Evolutionary conservation across 2,888 invertebrate species (phyloP).

Genomic region (Theodoxus fluviatilis): DNA sequence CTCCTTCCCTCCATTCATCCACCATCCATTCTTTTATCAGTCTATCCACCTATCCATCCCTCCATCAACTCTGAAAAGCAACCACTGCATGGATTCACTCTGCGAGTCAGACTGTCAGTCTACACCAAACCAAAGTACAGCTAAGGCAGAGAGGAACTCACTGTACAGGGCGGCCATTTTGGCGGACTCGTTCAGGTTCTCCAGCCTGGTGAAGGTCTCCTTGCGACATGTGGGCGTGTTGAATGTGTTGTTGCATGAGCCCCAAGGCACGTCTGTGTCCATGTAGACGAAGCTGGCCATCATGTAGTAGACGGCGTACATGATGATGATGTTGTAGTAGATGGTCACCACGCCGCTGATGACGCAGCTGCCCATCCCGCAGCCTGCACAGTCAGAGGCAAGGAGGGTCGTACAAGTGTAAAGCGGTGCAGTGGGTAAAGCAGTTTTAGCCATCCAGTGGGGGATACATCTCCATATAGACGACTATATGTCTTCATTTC

Average conservation of each 20-base stretch:
- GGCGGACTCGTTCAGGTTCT: slow-evolving; percentile 31
- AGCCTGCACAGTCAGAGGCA: slow-evolving; percentile 37
- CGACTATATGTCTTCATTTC: too few relatives aligned
- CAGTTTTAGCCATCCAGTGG: too few relatives aligned
- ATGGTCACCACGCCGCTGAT: slow-evolving; percentile 49
- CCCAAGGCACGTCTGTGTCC: slow-evolving; percentile 51
- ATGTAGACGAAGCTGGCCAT: slow-evolving; percentile 52
- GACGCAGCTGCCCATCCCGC: slow-evolving; percentile 50
- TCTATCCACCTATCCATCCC: too few relatives aligned
- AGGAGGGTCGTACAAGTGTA: neutral
- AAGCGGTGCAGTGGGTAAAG: too few relatives aligned
- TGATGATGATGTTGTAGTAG: slow-evolving; percentile 56
- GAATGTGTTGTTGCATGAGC: slow-evolving; percentile 43
- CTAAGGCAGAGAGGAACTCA: too few relatives aligned
- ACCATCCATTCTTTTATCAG: too few relatives aligned
- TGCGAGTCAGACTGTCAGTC: too few relatives aligned
- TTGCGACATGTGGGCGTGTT: slow-evolving; percentile 40
- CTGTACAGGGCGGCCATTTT: slow-evolving; percentile 30
- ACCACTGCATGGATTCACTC: too few relatives aligned
- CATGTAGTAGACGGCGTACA: slow-evolving; percentile 57
- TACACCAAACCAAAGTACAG: too few relatives aligned
- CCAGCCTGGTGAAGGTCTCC: slow-evolving; percentile 40
- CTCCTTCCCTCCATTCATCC: neutral
- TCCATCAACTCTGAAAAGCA: too few relatives aligned
- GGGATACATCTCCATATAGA: too few relatives aligned